Evolutionary conservation across 2,888 invertebrate species (phyloP), one percentile per base, ranked within the genome.

Genomic region (Metellina segmentata): DNA sequence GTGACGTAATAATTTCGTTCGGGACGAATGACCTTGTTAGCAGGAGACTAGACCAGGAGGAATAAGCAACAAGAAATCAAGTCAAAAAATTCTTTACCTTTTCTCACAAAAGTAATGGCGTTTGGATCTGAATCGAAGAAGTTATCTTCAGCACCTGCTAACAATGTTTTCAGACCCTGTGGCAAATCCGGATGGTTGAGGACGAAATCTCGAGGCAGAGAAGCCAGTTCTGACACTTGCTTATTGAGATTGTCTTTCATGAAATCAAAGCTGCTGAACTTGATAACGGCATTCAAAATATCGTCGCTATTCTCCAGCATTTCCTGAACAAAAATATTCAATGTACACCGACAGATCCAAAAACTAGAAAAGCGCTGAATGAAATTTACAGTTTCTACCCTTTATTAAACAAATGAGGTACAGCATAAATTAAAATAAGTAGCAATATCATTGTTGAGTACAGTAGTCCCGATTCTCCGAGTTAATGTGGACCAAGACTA

Each of bases 221-320:
- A 61, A 8, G 89, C 86, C 19, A 92, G 20, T 8, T 85, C 89
- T 8, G 86, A 75, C 11, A 91, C 85, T n/a, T 91, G 72, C 16
- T 82, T 51, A 34, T 93, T 93, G 48, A 93, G 19, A 7, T 19
- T 70, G 48, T 93, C 75, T 69, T 91, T 91, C 93, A 93, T 91
- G 75, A 75, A 91, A 9, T 89, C 86, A 11, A 93, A 91, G 69
- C 93, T 93, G 81, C 90, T 91, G 74, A 91, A 89, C 19, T 89
- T 75, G 20, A 93, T 89, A 8, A 93, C 88, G 20, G 89, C 77
- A 48, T 81, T 74, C 13, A 93, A 20, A 6, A 91, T 71, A 4
- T 89, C 7, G 9, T 89, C 82, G 48, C 89, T 86, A 1, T 69
- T 61, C n/a, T 81, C 81, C 7, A 93, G 52, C 85, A 89, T 85